Base-by-base conservation (phyloP, 2,888 invertebrate species). In the Phlogophora meticulosa region DNA sequence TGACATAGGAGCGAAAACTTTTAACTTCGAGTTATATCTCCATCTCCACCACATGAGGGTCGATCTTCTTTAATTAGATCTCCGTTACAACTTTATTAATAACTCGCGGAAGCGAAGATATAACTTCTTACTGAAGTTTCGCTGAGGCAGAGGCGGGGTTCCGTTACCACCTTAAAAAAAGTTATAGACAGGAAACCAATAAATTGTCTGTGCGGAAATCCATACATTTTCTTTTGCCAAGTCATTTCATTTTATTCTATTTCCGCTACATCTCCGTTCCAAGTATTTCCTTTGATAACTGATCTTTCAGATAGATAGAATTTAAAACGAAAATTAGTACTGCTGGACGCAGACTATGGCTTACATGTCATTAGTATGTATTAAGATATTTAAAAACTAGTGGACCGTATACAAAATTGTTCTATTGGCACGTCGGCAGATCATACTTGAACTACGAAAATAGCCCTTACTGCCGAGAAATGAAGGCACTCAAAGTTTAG, bases 281-380 rank as follows among this genome's bases (percentile, higher is more conserved):
- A 62, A 76, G 60, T 63, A 76, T 61, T 76, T 53, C 48, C 45
- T 71, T 66, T 76, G 60, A 62, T 36, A 60, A 24, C 43, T 51
- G 43, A 76, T 67, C 32, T 67, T 52, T 49, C 43, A 28, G 36
- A 61, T 60, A 55, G 62, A 60, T 51, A 45, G 49, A 65, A 80
- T 77, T 70, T 80, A 40, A 62, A 80, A 70, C 38, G 60, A 75
- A 79, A 62, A 75, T 76, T 70, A 42, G 58, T 59, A 40, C 22
- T 48, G 7, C 28, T 46, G 40, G 63, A 40, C 22, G 32, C 34
- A 40, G 40, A 28, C 28, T 24, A 28, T 64, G 10, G 40, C 17
- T 17, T 51, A 45, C 9, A 51, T 34, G 17, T 11, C 24, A 60
- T 45, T 58, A 45, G 42, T 13, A 42, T 71, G 52, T 59, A 17